These are phyloP conservation scores for Orientallactaga sibirica DNA, from an alignment of 2,797 vertebrate species.

Conservation along the genomic window DNA sequence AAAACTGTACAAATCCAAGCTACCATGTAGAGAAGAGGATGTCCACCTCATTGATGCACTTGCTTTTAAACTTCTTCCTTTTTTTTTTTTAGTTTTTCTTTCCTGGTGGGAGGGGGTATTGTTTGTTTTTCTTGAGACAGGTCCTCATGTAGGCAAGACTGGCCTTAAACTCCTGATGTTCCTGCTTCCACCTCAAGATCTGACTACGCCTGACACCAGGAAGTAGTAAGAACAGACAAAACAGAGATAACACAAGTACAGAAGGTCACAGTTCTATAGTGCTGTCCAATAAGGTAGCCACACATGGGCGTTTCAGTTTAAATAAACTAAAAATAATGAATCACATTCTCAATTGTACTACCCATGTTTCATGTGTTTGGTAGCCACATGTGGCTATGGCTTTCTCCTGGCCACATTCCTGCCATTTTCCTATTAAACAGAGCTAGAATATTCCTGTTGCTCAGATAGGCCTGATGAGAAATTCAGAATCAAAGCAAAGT, in stretches of 20 bases:
- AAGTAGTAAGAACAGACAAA: not conserved
- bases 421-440: not conserved
- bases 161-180: not conserved
- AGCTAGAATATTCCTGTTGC: not conserved
- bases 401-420: not conserved
- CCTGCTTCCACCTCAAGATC: not conserved
- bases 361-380: not conserved
- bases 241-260: conserved; percentile 23
- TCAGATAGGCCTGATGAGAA: not conserved
- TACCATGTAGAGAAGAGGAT: too few relatives aligned
- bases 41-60: not conserved
- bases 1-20: not conserved
- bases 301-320: not conserved
- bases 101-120: not conserved
- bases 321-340: conserved; percentile 1
- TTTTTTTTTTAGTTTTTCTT: too few relatives aligned
- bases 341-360: not conserved
- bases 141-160: not conserved
- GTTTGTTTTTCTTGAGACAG: not conserved
- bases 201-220: not conserved
- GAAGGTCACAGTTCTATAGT: not conserved
- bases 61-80: not conserved
- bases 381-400: not conserved
- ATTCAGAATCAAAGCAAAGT: not conserved
- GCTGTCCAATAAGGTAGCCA: not conserved